Evolutionary conservation across 2,797 vertebrate genomes (phyloP).

Genomic region (Mormyrops attenuatus): DNA sequence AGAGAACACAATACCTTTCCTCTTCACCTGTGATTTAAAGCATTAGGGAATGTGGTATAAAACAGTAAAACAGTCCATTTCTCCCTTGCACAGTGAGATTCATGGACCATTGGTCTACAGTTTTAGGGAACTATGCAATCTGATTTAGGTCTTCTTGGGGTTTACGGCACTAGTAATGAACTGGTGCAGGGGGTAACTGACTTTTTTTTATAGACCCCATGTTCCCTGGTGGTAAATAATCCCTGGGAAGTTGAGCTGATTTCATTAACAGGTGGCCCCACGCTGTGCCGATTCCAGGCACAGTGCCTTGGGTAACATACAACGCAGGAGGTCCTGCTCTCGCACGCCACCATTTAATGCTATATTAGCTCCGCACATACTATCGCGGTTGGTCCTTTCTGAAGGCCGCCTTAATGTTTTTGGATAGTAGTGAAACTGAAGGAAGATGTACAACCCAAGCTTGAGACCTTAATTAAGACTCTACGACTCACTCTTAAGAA

Average conservation of each 20-base stretch:
- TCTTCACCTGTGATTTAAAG: conserved; percentile 33
- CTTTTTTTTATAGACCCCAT: conserved; percentile 28
- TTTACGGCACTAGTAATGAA: conserved; percentile 37
- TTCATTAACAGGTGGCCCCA: conserved; percentile 19
- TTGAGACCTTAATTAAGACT: background rate
- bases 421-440: background rate
- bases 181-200: conserved; percentile 30
- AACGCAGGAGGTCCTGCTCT: background rate
- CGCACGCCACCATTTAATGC: background rate
- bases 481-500: background rate
- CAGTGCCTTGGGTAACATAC: background rate
- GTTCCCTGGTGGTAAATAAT: conserved; percentile 22
- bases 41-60: conserved; percentile 29
- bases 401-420: background rate
- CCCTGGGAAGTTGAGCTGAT: conserved; percentile 10
- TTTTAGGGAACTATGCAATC: conserved; percentile 25
- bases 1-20: conserved; percentile 48
- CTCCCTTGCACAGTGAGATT: conserved; percentile 27
- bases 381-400: background rate
- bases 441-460: background rate
- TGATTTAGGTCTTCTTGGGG: conserved; percentile 38
- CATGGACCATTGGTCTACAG: conserved; percentile 33
- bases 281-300: background rate
- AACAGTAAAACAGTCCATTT: conserved; percentile 26
- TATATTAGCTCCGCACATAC: background rate